These are phyloP conservation scores for Platypus cylindrus DNA, from an alignment of 2,888 invertebrate genomes.

Conservation along the genomic window DNA sequence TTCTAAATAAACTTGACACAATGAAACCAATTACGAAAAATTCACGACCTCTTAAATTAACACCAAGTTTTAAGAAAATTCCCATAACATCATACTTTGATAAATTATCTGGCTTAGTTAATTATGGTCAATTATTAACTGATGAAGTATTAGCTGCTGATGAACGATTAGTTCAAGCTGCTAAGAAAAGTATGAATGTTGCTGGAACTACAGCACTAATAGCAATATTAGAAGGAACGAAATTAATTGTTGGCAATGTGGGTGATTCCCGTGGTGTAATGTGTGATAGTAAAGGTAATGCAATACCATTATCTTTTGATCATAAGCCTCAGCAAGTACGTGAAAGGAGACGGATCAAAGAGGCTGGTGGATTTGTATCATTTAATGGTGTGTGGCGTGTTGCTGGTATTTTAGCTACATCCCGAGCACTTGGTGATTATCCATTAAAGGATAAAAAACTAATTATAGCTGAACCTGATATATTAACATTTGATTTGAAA, in stretches of 20 bases:
- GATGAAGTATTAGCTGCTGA: conserved; percentile 83
- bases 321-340: conserved; percentile 95
- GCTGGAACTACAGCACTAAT: conserved; percentile 88
- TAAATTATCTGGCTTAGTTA: conserved; percentile 58
- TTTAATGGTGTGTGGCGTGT: conserved; percentile 96
- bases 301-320: conserved; percentile 86
- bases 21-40: conserved; percentile 46
- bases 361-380: conserved; percentile 89
- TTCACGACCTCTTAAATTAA: conserved; percentile 40
- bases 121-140: conserved; percentile 68
- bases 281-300: conserved; percentile 82
- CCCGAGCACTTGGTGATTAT: conserved; percentile 89
- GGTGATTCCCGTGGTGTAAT: conserved; percentile 94
- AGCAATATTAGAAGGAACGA: conserved; percentile 70
- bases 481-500: conserved; percentile 76
- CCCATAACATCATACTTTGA: conserved; percentile 54
- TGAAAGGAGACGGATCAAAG: conserved; percentile 83
- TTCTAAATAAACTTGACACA: conserved; percentile 49
- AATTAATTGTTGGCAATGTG: conserved; percentile 86
- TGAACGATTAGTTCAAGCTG: conserved; percentile 64
- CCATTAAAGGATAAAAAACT: conserved; percentile 87
- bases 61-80: conserved; percentile 36
- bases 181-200: conserved; percentile 63
- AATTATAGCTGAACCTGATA: conserved; percentile 92
- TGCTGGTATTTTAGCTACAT: conserved; percentile 88